These are phyloP conservation scores for Cariama cristata DNA, from an alignment of 2,113 vertebrate genomes.

Conservation along the genomic window DNA sequence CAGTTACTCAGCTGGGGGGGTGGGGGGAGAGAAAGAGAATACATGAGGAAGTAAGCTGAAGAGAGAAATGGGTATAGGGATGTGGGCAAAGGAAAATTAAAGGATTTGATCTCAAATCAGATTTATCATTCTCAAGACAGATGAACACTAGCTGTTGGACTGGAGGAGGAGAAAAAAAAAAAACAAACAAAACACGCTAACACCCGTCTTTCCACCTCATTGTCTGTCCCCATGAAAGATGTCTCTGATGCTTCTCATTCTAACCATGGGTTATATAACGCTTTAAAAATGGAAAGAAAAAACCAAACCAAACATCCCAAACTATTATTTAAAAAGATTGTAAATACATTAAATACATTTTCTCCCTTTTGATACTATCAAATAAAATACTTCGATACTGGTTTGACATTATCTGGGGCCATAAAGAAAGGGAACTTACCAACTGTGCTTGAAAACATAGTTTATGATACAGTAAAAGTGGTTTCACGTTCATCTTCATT, in stretches of 20 bases:
- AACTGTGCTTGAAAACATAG: background rate
- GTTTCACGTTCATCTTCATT: background rate
- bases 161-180: background rate
- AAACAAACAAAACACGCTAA: background rate
- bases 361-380: background rate
- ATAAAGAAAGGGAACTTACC: background rate
- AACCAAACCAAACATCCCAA: accelerated
- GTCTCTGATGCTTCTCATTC: background rate
- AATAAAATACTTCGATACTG: background rate
- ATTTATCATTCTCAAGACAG: background rate
- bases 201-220: background rate
- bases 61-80: background rate
- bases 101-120: background rate
- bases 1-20: background rate
- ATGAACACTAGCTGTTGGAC: background rate
- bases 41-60: background rate
- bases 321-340: background rate
- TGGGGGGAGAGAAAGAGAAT: background rate
- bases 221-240: background rate
- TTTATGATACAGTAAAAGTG: background rate
- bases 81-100: background rate
- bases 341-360: background rate
- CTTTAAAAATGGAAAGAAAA: background rate
- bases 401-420: background rate
- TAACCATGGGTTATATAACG: background rate